phyloP scores from a whole-genome alignment of 2,797 vertebrate species.

The Agapornis canus region DNA sequence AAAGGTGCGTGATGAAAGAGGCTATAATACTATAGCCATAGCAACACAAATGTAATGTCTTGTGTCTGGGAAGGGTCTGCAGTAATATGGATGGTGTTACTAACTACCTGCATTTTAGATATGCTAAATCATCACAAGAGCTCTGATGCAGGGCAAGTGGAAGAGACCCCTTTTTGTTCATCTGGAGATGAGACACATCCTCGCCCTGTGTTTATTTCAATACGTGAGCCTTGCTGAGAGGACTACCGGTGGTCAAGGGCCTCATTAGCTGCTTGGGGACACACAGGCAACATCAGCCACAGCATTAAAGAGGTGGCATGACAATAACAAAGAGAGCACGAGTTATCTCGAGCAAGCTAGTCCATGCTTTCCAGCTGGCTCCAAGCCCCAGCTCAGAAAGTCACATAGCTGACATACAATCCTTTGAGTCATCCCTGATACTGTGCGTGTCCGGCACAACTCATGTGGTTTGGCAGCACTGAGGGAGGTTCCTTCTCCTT shows the following conservation, averaged over 20 bases:
- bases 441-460: neutral
- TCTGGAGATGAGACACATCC: neutral
- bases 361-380: neutral
- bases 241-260: neutral
- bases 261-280: neutral
- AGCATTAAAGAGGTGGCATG: neutral
- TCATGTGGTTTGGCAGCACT: neutral
- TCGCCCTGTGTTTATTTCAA: neutral
- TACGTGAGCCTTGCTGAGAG: neutral
- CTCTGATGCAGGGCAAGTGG: neutral
- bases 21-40: accelerated
- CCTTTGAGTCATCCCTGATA: neutral
- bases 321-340: neutral
- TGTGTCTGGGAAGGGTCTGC: neutral
- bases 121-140: neutral
- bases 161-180: neutral
- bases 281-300: neutral
- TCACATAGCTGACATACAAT: constrained; percentile 24
- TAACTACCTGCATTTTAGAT: neutral
- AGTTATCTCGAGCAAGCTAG: neutral
- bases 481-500: neutral
- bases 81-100: neutral
- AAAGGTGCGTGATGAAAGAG: neutral
- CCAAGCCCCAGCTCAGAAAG: neutral
- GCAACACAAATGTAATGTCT: neutral